Evolutionary conservation across 2,797 vertebrate species (phyloP).

Genomic region (Numenius phaeopus): DNA sequence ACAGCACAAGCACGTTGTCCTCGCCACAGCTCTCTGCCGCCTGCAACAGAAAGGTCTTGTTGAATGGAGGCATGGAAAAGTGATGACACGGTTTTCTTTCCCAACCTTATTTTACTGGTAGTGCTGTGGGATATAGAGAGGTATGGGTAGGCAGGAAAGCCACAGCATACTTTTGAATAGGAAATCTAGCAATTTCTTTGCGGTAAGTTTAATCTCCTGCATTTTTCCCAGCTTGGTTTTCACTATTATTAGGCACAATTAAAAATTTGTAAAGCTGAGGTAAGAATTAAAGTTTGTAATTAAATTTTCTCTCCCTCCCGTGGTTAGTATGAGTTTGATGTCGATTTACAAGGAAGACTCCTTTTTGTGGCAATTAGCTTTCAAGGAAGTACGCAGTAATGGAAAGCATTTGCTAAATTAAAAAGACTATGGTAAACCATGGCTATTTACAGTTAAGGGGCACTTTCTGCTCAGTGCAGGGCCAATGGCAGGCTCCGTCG

Average conservation of each 20-base stretch:
- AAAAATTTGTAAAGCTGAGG: constrained; percentile 51
- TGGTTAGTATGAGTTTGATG: constrained; percentile 6
- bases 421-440: background rate
- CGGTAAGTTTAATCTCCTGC: constrained; percentile 17
- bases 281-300: constrained; percentile 43
- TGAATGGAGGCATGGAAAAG: background rate
- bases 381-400: background rate
- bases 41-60: background rate
- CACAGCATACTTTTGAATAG: background rate
- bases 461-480: accelerated
- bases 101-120: constrained; percentile 37
- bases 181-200: constrained; percentile 54
- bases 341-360: background rate
- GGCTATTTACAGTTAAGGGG: background rate
- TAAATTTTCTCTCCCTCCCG: constrained; percentile 20
- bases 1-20: accelerated
- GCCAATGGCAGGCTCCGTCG: accelerated
- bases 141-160: background rate
- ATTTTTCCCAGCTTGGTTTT: constrained; percentile 44
- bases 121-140: background rate
- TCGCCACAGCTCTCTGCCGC: background rate
- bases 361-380: constrained; percentile 2
- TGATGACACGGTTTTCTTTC: background rate
- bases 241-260: constrained; percentile 44
- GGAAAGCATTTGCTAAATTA: constrained; percentile 18